phyloP scores from a whole-genome alignment of 2,888 invertebrate genomes.

The Pachydiplax longipennis region DNA sequence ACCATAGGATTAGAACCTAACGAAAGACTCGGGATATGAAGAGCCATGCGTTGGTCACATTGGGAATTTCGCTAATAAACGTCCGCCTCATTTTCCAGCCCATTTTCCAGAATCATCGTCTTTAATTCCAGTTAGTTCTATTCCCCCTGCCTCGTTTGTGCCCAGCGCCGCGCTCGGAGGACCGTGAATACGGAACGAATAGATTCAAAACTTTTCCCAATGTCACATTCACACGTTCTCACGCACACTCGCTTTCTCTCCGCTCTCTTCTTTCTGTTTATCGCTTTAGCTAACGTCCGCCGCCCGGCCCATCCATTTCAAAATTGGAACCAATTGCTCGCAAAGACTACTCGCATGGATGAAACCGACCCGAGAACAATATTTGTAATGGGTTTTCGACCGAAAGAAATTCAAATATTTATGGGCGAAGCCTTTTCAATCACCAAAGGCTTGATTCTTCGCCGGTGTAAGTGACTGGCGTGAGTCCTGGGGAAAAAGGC shows the following conservation, averaged over 20 bases:
- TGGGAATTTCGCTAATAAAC: too few relatives aligned
- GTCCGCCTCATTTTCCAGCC: too few relatives aligned
- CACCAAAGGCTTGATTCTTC: background rate
- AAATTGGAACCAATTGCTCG: slow-evolving; percentile 11
- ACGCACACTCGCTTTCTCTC: background rate
- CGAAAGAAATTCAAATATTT: background rate
- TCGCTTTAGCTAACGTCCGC: background rate
- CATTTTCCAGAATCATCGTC: background rate
- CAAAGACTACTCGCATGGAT: background rate
- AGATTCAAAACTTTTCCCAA: background rate
- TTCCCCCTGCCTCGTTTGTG: background rate
- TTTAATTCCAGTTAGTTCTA: background rate
- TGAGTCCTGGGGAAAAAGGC: background rate
- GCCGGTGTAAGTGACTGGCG: background rate
- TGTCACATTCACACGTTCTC: background rate
- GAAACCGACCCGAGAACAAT: slow-evolving; percentile 3
- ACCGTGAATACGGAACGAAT: background rate
- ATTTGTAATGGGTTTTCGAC: background rate
- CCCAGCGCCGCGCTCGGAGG: background rate
- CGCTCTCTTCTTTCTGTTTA: background rate
- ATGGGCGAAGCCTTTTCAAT: background rate
- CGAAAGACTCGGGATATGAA: too few relatives aligned
- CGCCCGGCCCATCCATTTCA: background rate
- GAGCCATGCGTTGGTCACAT: too few relatives aligned
- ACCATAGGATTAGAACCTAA: too few relatives aligned